Evolutionary conservation across 2,113 vertebrate genomes (phyloP), one percentile per base, ranked within the genome.

Genomic region (Nibea albiflora): DNA sequence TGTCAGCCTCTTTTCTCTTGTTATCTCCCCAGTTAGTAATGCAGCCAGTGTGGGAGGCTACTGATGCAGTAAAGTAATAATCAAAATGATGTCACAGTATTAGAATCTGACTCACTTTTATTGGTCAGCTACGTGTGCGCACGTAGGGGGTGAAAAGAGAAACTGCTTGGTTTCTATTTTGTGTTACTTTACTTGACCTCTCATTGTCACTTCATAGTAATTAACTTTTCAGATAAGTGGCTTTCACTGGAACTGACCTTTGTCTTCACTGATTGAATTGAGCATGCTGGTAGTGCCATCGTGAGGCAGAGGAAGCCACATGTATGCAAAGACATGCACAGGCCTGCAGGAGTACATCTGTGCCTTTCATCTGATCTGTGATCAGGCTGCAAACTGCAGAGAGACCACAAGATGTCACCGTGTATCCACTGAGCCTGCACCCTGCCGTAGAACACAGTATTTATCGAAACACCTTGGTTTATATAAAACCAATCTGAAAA

Each of bases 281-380:
- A 58, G 20, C 12, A 9, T 8, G 58, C n/a, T 46, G 17, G 8
- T 1, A 14, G 68, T 49, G 71, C 88, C 88, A 78, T 22, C 85
- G 0, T 79, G 74, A n/a, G 85, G 85, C 19, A 53, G 31, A 73
- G 11, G 1, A 17, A 46, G 42, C n/a, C 6, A 57, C 26, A 47
- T 17, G n/a, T 57, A 28, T 11, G 3, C n/a, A 16, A n/a, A 47
- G 0, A 0, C 42, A 19, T 31, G 8, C 22, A 39, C 35, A 39
- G 8, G 8, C 26, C 22, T 24, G 11, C n/a, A 1, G 2, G 1
- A 20, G 42, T 31, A 9, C 0, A 3, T 24, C 2, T 4, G 15
- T 50, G 28, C 7, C 2, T 15, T 15, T 4, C 15, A 53, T 11
- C n/a, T 12, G 3, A 19, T 22, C n/a, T 26, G 60, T 17, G 24